Evolutionary conservation across 2,797 vertebrate species (phyloP).

Genomic region (Diglossa cyanea): DNA sequence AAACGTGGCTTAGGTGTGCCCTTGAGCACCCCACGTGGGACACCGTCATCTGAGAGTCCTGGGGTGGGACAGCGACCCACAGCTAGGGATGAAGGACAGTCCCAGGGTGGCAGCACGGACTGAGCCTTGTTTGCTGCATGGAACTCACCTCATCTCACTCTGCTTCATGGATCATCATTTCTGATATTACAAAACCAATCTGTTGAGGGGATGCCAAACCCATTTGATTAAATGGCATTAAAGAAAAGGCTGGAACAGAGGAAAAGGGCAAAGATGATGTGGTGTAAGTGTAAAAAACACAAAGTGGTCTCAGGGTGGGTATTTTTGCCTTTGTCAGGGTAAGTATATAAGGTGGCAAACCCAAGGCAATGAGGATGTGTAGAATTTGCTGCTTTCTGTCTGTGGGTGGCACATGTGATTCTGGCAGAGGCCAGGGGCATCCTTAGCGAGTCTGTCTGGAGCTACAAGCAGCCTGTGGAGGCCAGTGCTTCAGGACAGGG

Average conservation of each 20-base stretch:
- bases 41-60: not conserved
- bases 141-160: not conserved
- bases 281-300: not conserved
- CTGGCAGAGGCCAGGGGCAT: not conserved
- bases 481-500: not conserved
- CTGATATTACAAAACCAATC: not conserved
- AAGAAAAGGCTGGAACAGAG: not conserved
- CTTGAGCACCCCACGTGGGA: not conserved
- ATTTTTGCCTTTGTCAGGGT: not conserved
- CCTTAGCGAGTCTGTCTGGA: not conserved
- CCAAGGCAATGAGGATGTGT: not conserved
- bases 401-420: not conserved
- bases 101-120: not conserved
- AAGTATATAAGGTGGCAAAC: not conserved
- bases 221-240: not conserved
- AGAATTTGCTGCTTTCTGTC: not conserved
- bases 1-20: not conserved
- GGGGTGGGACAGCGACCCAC: not conserved
- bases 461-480: not conserved
- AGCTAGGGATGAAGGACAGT: not conserved
- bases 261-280: not conserved
- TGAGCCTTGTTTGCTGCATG: not conserved
- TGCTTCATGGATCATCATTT: not conserved
- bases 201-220: not conserved
- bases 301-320: not conserved